Evolutionary conservation across 2,797 vertebrate genomes (phyloP).

Genomic region (Euphonia xanthogaster): DNA sequence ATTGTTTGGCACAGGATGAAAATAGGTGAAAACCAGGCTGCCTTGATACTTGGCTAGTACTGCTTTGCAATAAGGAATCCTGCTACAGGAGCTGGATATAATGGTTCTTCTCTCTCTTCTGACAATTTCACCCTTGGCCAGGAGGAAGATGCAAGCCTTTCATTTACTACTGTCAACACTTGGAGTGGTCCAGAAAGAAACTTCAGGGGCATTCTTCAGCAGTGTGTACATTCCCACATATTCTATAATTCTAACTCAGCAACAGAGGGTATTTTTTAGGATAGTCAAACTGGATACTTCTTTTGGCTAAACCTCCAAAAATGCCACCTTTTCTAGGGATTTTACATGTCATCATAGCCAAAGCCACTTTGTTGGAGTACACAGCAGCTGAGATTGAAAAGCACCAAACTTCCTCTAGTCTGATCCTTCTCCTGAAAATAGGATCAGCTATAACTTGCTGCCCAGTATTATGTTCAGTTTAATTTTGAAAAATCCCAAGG

Average conservation of each 20-base stretch:
- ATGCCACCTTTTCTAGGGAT: background rate
- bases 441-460: background rate
- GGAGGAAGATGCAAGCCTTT: background rate
- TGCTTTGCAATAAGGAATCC: background rate
- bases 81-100: background rate
- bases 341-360: background rate
- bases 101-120: background rate
- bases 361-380: background rate
- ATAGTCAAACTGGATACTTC: background rate
- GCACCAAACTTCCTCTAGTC: background rate
- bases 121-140: background rate
- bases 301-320: background rate
- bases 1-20: background rate
- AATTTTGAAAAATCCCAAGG: background rate
- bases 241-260: background rate
- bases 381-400: background rate
- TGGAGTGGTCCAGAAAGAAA: background rate
- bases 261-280: background rate
- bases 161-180: background rate
- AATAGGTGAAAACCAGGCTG: background rate
- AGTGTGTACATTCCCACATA: background rate
- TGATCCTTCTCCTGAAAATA: background rate
- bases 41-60: background rate
- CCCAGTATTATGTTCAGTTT: accelerated
- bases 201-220: background rate